Percentiles rank a stretch among this genome's conserved stretches.
These are phyloP conservation scores for Myotis findleyi DNA, from an alignment of 2,797 vertebrate genomes.

Conservation along the genomic window DNA sequence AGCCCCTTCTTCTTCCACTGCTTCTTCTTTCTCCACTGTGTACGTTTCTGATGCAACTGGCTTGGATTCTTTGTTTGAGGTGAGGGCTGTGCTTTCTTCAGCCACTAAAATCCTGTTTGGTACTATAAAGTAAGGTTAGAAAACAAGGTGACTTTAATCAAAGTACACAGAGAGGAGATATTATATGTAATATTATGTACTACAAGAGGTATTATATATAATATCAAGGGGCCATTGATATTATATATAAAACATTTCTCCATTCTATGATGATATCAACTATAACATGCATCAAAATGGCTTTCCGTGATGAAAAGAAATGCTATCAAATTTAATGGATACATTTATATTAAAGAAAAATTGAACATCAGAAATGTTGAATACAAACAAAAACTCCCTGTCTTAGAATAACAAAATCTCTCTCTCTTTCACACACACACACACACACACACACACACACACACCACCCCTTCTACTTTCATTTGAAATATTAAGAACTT, in stretches of 20 bases:
- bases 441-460: not conserved
- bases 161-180: not conserved
- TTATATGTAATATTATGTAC: not conserved
- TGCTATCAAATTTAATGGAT: not conserved
- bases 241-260: not conserved
- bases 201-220: not conserved
- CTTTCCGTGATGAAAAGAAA: not conserved
- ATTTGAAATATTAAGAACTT: slow-evolving; percentile 25
- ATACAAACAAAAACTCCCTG: not conserved
- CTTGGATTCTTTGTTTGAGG: slow-evolving; percentile 9
- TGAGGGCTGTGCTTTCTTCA: not conserved
- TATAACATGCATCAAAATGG: not conserved
- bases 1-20: not conserved
- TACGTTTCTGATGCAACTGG: not conserved
- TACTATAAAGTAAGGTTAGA: slow-evolving; percentile 71
- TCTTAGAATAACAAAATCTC: not conserved
- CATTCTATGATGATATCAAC: not conserved
- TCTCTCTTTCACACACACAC: not conserved
- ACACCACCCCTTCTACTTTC: not conserved
- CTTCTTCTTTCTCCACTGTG: not conserved
- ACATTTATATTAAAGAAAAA: slow-evolving; percentile 27
- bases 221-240: not conserved
- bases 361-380: slow-evolving; percentile 1
- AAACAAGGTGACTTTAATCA: slow-evolving; percentile 43
- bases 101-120: slow-evolving; percentile 55